Evolutionary conservation across 2,888 invertebrate species (phyloP).

Genomic region (Mystacides longicornis): DNA sequence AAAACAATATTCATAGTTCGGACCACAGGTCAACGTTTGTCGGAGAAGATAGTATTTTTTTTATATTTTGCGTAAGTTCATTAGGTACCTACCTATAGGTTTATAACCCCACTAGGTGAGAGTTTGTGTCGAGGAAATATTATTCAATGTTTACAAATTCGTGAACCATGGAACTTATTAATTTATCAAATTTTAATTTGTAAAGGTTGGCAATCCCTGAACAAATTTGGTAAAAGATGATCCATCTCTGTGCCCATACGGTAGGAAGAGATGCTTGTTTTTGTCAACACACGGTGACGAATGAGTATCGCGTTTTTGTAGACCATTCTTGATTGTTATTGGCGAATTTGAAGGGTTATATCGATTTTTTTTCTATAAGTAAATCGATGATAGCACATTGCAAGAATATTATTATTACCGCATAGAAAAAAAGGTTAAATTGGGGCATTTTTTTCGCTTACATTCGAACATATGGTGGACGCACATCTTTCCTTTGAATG

Average conservation of each 20-base stretch:
- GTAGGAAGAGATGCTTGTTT: background rate
- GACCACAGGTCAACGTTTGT: no score
- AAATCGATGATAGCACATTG: background rate
- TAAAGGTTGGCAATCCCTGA: background rate
- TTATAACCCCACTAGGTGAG: no score
- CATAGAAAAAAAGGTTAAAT: background rate
- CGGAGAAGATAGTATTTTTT: no score
- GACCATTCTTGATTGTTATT: background rate
- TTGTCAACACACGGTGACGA: slow-evolving; percentile 2
- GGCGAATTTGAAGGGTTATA: background rate
- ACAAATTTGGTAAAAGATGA: background rate
- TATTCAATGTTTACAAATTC: no score
- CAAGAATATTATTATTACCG: background rate
- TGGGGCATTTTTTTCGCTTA: background rate
- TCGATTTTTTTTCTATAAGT: no score
- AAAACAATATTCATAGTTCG: no score
- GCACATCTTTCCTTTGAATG: no score
- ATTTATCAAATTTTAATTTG: no score
- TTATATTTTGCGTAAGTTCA: no score
- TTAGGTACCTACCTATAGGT: no score
- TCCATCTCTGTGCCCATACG: background rate
- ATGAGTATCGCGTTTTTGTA: background rate
- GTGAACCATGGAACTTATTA: no score
- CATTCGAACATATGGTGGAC: background rate
- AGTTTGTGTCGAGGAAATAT: no score